phyloP scores from a whole-genome alignment of 1,140 invertebrate species.

The Drosophila sulfurigaster region DNA sequence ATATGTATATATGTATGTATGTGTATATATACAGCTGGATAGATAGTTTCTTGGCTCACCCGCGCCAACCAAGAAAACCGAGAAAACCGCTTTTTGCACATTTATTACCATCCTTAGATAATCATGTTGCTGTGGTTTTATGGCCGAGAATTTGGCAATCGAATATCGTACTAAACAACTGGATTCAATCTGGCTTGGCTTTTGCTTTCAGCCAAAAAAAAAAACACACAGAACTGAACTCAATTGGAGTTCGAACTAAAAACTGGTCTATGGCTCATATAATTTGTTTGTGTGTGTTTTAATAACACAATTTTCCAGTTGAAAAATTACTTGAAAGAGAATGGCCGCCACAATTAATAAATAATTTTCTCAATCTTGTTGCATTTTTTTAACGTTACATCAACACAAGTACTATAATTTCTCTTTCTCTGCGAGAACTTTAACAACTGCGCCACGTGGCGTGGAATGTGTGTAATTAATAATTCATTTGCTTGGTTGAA shows the following conservation, averaged over 20 bases:
- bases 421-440: constrained; percentile 44
- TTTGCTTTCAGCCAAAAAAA: constrained; percentile 12
- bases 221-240: constrained; percentile 7
- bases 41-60: constrained; percentile 40
- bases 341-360: constrained; percentile 62
- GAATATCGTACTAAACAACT: constrained; percentile 8
- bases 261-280: constrained; percentile 29
- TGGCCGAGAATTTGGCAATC: constrained; percentile 38
- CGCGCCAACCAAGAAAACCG: constrained; percentile 45
- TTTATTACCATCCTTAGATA: constrained; percentile 60
- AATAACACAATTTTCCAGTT: constrained; percentile 37
- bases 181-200: constrained; percentile 3
- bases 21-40: background rate
- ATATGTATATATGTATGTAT: too few species aligned
- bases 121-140: constrained; percentile 36
- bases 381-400: constrained; percentile 45
- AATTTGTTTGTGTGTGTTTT: background rate
- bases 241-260: background rate
- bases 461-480: constrained; percentile 42
- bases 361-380: constrained; percentile 48
- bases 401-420: constrained; percentile 17
- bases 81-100: constrained; percentile 38
- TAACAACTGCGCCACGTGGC: constrained; percentile 50
- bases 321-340: constrained; percentile 51
- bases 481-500: constrained; percentile 34